Evolutionary conservation across 2,113 vertebrate species (phyloP), one percentile per base, ranked within the genome.

Genomic region (Phylloscopus trochilus): DNA sequence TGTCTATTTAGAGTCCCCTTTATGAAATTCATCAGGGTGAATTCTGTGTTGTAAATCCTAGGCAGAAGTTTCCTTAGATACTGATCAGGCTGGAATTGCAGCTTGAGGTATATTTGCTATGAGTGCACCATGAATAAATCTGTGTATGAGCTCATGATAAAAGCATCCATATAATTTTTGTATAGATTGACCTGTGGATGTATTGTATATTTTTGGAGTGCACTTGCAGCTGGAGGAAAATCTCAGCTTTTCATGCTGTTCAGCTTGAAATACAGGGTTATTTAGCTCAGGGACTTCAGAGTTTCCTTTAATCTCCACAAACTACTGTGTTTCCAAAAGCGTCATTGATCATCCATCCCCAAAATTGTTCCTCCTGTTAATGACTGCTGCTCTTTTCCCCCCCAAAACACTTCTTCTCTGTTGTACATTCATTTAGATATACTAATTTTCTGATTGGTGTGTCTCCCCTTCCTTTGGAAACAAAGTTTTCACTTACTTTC

Each of bases 241-340:
- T 23, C 15, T 56, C 33, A 83, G 19, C 6, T 75, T 90, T 81
- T 90, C 46, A 58, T 72, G 44, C 19, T 95, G 41, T 60, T 93
- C n/a, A 78, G 23, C 28, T 31, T 75, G 44, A 92, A 95, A 83
- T 49, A 35, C 33, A 52, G 27, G n/a, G 19, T 77, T 86, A 39
- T 74, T 90, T 81, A 89, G 31, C 26, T 79, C 53, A 28, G 73
- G 12, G n/a, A 44, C 58, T 82, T 83, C 56, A 80, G 79, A 52
- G 70, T 67, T 68, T 64, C 46, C 72, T 94, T 93, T 94, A 79
- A 86, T 90, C 85, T 95, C 60, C 46, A 76, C 52, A 66, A 81
- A 69, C 13, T 62, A 31, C 44, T 72, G 26, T 52, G 23, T 72
- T 94, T 43, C 43, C 41, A 44, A 73, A 90, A 79, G 30, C 37